Evolutionary conservation across 2,888 invertebrate genomes (phyloP).

Genomic region (Eupeodes luniger): DNA sequence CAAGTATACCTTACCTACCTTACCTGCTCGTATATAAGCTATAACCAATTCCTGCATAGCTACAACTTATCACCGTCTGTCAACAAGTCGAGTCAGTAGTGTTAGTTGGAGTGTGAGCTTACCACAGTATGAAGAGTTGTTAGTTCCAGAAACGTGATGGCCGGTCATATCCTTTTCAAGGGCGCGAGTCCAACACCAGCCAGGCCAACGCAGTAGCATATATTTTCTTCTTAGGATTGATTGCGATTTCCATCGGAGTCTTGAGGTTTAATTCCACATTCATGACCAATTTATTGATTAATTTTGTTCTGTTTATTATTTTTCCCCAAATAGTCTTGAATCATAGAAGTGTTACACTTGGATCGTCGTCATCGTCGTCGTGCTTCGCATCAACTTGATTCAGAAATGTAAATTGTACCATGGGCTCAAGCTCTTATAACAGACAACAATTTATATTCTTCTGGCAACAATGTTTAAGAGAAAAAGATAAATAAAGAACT

Average conservation of each 20-base stretch:
- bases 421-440: background rate
- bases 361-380: background rate
- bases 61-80: constrained; percentile 74
- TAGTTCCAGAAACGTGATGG: constrained; percentile 54
- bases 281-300: constrained; percentile 56
- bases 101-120: constrained; percentile 8
- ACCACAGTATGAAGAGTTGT: background rate
- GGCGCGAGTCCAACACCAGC: constrained; percentile 42
- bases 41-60: background rate
- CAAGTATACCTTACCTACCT: constrained; percentile 11
- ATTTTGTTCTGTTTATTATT: constrained; percentile 27
- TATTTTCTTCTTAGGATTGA: constrained; percentile 30
- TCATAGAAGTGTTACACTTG: constrained; percentile 35
- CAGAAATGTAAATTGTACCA: constrained; percentile 1
- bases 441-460: background rate
- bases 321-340: background rate
- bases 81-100: constrained; percentile 34
- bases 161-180: constrained; percentile 75
- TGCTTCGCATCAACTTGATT: background rate
- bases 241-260: constrained; percentile 45
- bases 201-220: background rate
- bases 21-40: background rate
- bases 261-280: constrained; percentile 42
- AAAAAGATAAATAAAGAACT: background rate
- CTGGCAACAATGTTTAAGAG: background rate